Base-by-base conservation (phyloP, 2,797 vertebrate species). In the Lophotriccus pileatus region DNA sequence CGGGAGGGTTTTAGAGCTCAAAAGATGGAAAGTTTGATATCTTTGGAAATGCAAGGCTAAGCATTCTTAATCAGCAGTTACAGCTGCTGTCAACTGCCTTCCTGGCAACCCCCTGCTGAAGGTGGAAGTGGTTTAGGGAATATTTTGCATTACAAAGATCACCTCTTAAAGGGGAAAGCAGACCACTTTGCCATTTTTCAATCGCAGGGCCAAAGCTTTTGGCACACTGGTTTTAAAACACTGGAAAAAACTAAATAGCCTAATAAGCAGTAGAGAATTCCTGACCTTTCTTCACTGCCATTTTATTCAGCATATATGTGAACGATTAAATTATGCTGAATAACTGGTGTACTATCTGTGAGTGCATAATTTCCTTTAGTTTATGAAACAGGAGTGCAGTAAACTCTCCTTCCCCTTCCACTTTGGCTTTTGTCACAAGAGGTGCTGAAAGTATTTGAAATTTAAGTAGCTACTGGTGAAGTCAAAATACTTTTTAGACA, bases 41-140 rank as follows among this genome's bases (percentile, higher is more conserved):
- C 87, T 79, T 88, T 49, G 85, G 92, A 90, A 86, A 91, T 47
- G 90, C 87, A 84, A 47, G 56, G 62, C 62, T 86, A 81, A 94
- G 67, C 97, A 96, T 96, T 98, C 97, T 74, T 97, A 97, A 96
- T 98, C 98, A 60, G 97, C 98, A 77, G 96, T 98, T 81, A 97
- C 97, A 24, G 97, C 98, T 63, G 98, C 97, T 34, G 97, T 97
- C 94, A 98, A 84, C 62, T 96, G 98, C 60, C 96, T 98, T 60
- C 96, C 97, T 76, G 98, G 94, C 16, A 95, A 96, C n/a, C 97
- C 98, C 92, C 98, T 94, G 72, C 97, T 97, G 77, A 94, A 97
- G 49, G 98, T 98, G 49, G 97, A 96, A 95, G 97, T 84, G 15
- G 94, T 95, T 84, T 94, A 96, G 22, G 98, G 97, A 91, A 97